Evolutionary conservation across 1,140 invertebrate genomes (phyloP).

Genomic region (Bombus consobrinus): DNA sequence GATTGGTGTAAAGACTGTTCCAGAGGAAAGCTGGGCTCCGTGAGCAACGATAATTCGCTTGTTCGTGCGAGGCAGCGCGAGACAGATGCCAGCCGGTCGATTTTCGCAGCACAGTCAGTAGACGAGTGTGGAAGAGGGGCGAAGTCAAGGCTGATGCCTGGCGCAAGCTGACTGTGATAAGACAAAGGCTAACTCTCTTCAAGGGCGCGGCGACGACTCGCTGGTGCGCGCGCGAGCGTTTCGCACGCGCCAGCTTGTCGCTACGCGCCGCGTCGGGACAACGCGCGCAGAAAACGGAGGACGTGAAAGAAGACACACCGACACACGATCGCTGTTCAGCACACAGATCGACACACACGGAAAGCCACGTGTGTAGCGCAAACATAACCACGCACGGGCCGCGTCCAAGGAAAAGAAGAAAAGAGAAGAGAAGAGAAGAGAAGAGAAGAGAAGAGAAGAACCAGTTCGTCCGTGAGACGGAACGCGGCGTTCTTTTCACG

Average conservation of each 20-base stretch:
- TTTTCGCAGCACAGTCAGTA: slow-evolving; percentile 78
- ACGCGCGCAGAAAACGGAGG: slow-evolving; percentile 8
- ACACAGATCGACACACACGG: neutral
- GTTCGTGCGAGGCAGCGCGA: neutral
- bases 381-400: neutral
- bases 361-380: neutral
- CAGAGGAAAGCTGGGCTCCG: neutral
- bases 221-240: slow-evolving; percentile 27
- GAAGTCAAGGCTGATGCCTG: slow-evolving; percentile 80
- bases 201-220: slow-evolving; percentile 70
- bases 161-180: slow-evolving; percentile 76
- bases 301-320: slow-evolving; percentile 1
- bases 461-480: slow-evolving; percentile 28
- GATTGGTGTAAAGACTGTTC: neutral
- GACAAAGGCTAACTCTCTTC: slow-evolving; percentile 80
- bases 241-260: slow-evolving; percentile 62
- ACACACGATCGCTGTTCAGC: neutral
- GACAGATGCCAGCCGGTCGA: slow-evolving; percentile 54
- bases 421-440: neutral
- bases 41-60: neutral
- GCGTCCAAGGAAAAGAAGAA: too few species aligned
- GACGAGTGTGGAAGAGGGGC: slow-evolving; percentile 59
- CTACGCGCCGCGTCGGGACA: slow-evolving; percentile 21
- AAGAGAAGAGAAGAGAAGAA: too few species aligned
- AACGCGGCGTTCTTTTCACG: slow-evolving; percentile 18